Evolutionary conservation across 2,888 invertebrate species (phyloP).

Genomic region (Cephus runcator): DNA sequence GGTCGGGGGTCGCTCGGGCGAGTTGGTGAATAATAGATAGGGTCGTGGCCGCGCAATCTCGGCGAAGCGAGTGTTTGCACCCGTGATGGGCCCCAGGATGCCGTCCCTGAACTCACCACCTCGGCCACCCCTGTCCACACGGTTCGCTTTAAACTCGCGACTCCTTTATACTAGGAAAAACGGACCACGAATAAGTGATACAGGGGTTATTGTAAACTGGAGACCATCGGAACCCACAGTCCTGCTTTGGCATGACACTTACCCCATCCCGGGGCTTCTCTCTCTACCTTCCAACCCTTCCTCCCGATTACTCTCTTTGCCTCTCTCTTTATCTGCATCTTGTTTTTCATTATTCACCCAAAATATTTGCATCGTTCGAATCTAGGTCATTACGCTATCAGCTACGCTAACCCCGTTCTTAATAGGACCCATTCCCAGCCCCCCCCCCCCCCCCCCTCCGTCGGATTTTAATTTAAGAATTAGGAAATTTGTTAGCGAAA

Average conservation of each 20-base stretch:
- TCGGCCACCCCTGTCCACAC: constrained; percentile 15
- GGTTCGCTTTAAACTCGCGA: constrained; percentile 23
- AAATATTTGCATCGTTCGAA: too few relatives aligned
- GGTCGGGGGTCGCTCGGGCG: constrained; percentile 21
- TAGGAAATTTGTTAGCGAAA: too few relatives aligned
- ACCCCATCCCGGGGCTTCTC: too few relatives aligned
- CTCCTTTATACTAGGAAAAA: constrained; percentile 53
- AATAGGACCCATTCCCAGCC: too few relatives aligned
- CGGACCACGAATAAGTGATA: constrained; percentile 62
- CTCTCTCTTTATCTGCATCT: too few relatives aligned
- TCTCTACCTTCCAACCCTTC: too few relatives aligned
- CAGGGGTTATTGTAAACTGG: constrained; percentile 46
- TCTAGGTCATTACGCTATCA: too few relatives aligned
- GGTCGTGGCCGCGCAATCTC: constrained; percentile 63
- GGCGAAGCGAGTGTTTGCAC: constrained; percentile 60
- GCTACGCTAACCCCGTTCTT: too few relatives aligned
- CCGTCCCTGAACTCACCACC: constrained; percentile 23
- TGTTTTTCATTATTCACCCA: too few relatives aligned
- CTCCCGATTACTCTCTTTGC: too few relatives aligned
- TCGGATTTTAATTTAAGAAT: too few relatives aligned
- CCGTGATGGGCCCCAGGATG: constrained; percentile 56
- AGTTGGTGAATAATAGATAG: constrained; percentile 62
- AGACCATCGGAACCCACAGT: neutral
- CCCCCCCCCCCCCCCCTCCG: rapidly evolving
- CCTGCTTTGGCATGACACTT: neutral